phyloP scores from a whole-genome alignment of 2,888 invertebrate genomes.

The Leptinotarsa peninsularis region DNA sequence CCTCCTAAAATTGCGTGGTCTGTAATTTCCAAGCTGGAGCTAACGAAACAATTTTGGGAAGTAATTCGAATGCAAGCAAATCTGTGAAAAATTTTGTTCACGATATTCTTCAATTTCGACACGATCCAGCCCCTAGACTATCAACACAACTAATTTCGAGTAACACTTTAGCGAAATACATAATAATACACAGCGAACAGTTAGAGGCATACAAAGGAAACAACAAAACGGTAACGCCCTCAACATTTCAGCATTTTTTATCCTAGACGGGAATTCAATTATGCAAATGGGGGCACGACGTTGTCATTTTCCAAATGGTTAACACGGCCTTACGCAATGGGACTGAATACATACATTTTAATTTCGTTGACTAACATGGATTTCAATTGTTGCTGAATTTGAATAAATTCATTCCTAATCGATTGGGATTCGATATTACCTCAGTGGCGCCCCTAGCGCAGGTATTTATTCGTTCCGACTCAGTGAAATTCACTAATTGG shows the following conservation, averaged over 20 bases:
- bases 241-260: constrained; percentile 37
- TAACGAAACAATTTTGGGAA: no score
- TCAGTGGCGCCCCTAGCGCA: not conserved
- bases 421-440: constrained; percentile 11
- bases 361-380: constrained; percentile 36
- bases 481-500: not conserved
- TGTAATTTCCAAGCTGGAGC: no score
- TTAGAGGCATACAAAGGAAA: constrained; percentile 48
- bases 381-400: constrained; percentile 21
- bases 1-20: no score
- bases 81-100: no score
- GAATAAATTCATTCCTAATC: constrained; percentile 8
- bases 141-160: constrained; percentile 35
- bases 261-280: constrained; percentile 47
- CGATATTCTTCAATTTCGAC: not conserved
- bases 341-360: constrained; percentile 40
- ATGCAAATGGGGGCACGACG: constrained; percentile 51
- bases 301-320: constrained; percentile 49
- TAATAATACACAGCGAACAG: constrained; percentile 46
- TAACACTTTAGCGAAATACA: constrained; percentile 42
- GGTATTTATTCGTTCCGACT: not conserved
- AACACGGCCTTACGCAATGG: constrained; percentile 48
- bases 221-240: constrained; percentile 47
- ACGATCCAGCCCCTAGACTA: constrained; percentile 1
- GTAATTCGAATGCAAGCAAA: no score